Evolutionary conservation across 2,888 invertebrate species (phyloP), one percentile per base, ranked within the genome.

Genomic region (Cancer borealis): DNA sequence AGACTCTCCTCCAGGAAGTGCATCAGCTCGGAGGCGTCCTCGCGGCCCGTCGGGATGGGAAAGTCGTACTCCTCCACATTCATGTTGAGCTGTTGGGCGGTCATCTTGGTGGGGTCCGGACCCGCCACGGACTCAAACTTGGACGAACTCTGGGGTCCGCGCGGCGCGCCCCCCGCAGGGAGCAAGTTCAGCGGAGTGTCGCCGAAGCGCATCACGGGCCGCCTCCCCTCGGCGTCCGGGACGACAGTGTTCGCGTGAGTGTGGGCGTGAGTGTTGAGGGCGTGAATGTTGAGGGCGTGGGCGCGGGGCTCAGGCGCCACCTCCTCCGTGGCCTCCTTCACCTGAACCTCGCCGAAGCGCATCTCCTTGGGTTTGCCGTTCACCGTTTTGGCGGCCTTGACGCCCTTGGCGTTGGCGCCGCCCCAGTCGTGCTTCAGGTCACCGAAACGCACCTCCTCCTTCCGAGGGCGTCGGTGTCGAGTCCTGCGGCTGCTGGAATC

Each of bases 41-140:
- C 95, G n/a, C 92, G 95, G 6, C 95, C 95, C 26, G 95, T 95
- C 3, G 95, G 95, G 5, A 95, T 95, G 8, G 95, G 95, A 79
- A 95, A 95, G 88, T 95, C 95, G 66, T 95, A 95, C 88, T 95
- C 95, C 84, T 95, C 95, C 2, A 95, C 95, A 47, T 95, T 95
- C 73, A 95, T 95, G 88, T 95, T 95, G 21, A 95, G 95, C 91
- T 95, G 94, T 47, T 95, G 95, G 12, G 95, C 95, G 17, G 95
- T 94, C 95, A 95, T 95, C 79, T 94, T 95, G 39, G 95, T 95
- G 17, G 95, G 95, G 92, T 95, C 95, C 21, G 95, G 95, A 5
- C 95, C 95, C 60, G 95, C 90, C 26, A 95, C 93, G 6, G 95
- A 95, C 92, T 95, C 95, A 47, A 95, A 95, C 90, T 95, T 95